Evolutionary conservation across 2,797 vertebrate species (phyloP), one percentile per base, ranked within the genome.

Genomic region (Sternarchorhynchus goeldii): DNA sequence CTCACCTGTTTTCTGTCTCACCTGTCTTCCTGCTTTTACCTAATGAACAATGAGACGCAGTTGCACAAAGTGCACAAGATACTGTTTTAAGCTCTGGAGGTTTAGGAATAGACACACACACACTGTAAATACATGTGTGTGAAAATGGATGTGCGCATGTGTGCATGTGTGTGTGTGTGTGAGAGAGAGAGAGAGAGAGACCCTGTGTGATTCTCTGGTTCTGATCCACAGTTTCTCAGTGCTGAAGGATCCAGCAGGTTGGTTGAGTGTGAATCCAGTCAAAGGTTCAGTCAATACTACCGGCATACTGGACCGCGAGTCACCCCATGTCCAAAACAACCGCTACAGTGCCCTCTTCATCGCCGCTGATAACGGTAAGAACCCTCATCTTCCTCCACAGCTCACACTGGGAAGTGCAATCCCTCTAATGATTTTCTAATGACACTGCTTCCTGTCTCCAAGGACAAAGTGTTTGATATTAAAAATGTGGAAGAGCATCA

Each of bases 341-440:
- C 84, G 93, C 20, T 99, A 99, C 91, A 97, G 92, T 0, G 96
- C 96, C 12, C 90, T 96, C 76, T 97, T 99, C 87, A 92, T 96
- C 81, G 97, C 97, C 63, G 95, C 94, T 20, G 97, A 99, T 85
- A 97, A 95, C 0, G 97, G 97, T 99, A 89, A 94, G 96, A 90
- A 50, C 21, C 4, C 17, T 63, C 20, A 1, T 31, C 14, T 12
- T 3, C 39, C 5, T 17, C 8, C 39, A 32, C 6, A 67, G 20
- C 50, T 29, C 18, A 31, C 6, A 0, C 20, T 36, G 53, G n/a
- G 18, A 25, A 10, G 21, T 36, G 50, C 29, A 39, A 53, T 55
- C 20, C 68, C 8, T 55, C 32, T 79, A 31, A 36, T 56, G 16
- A 14, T 16, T 41, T 25, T n/a, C 21, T 65, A 66, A 66, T 25